Evolutionary conservation across 1,140 invertebrate species (phyloP), one percentile per base, ranked within the genome.

Genomic region (Habropoda laboriosa): DNA sequence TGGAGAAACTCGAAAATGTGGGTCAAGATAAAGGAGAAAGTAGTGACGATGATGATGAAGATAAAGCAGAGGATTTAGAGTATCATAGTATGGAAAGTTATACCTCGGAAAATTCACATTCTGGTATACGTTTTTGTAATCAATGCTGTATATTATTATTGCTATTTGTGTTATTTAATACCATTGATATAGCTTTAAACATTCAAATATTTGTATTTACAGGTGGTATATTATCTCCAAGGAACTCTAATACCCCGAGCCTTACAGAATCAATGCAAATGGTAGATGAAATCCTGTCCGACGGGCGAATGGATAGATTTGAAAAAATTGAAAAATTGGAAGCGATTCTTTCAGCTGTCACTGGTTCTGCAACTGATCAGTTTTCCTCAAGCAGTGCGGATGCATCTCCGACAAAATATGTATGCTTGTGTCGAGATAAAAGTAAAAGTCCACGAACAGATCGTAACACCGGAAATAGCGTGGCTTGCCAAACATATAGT

Each of bases 251-350:
- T 85, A 96, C 96, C n/a, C 96, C 96, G n/a, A 97, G 96, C 89
- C 93, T 98, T n/a, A 97, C 97, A 1, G 97, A 97, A 91, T 97
- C 97, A 0, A 98, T 98, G 97, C 96, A 97, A 91, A 94, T 97
- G 94, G 94, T 98, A 88, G 96, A 98, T 90, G 96, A 97, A 89
- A 96, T 97, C 80, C 93, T 98, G 32, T 96, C 96, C n/a, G 96
- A 98, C 90, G 94, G 94, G 78, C 95, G 95, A 70, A 97, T 98
- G 94, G 97, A 98, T 90, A 94, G 96, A 83, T 93, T 97, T n/a
- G 96, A 97, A 80, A 97, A 96, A 89, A 97, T 98, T 61, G 97
- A 97, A 84, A 96, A 96, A 87, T 92, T 98, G 61, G 97, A 98
- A 93, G 96, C 96, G 40, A 96, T 98, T 82, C 92, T 98, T 66